These are phyloP conservation scores for Petroica traversi DNA, from an alignment of 2,113 vertebrate species.

Conservation along the genomic window DNA sequence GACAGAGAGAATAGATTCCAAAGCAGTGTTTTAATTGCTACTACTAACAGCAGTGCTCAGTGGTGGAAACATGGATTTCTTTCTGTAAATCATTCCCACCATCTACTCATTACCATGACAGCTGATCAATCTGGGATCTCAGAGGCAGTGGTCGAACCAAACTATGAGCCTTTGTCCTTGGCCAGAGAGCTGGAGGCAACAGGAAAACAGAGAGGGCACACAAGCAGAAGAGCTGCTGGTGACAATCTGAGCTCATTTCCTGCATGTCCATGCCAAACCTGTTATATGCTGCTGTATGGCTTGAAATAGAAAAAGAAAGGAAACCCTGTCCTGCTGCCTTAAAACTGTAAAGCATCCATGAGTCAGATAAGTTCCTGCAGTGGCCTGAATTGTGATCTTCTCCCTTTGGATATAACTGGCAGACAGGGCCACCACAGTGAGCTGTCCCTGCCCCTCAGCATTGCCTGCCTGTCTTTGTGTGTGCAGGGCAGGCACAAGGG, in stretches of 20 bases:
- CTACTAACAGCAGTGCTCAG: neutral
- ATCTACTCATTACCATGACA: neutral
- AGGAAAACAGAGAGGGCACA: neutral
- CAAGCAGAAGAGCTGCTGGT: neutral
- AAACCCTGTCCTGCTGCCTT: rapidly evolving
- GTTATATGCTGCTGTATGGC: neutral
- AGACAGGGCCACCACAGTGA: neutral
- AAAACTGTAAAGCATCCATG: neutral
- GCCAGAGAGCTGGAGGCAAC: neutral
- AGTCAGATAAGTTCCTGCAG: neutral
- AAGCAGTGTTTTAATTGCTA: neutral
- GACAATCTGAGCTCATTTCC: neutral
- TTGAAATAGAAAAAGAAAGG: neutral
- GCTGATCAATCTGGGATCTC: neutral
- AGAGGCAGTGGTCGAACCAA: neutral
- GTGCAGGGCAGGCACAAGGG: neutral
- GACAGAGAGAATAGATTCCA: neutral
- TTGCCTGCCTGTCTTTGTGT: neutral
- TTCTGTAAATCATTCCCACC: neutral
- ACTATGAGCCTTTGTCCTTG: neutral
- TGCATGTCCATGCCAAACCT: neutral
- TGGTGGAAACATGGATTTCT: neutral
- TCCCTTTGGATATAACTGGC: neutral
- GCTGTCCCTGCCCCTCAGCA: neutral
- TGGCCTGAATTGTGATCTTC: neutral